Conservation (phyloP, 2,888 invertebrate species). For the Microctonus hyperodae region DNA sequence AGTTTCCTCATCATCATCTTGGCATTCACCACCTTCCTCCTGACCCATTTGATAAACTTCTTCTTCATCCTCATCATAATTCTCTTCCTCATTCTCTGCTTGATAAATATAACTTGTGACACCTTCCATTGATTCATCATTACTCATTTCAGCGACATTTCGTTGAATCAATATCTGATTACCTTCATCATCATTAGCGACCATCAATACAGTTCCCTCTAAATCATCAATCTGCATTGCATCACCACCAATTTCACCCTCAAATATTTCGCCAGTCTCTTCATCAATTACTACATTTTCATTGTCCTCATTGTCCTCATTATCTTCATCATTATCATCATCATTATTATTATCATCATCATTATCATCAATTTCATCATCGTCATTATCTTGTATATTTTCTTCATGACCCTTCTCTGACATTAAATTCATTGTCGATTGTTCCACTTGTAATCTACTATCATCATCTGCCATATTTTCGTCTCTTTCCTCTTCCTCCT, state of each 20-base stretch:
- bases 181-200: constrained; percentile 57
- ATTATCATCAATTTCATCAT: no score
- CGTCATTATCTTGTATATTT: constrained; percentile 30
- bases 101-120: constrained; percentile 53
- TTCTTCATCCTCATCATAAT: constrained; percentile 46
- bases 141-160: constrained; percentile 49
- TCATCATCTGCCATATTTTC: constrained; percentile 36
- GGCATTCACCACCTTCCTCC: constrained; percentile 33
- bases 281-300: constrained; percentile 32
- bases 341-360: no score
- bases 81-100: constrained; percentile 49
- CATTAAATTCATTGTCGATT: constrained; percentile 19
- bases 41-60: constrained; percentile 40
- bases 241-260: constrained; percentile 43
- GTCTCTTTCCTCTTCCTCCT: constrained; percentile 32
- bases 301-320: no score
- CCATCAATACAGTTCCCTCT: constrained; percentile 60
- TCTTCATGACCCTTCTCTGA: constrained; percentile 31
- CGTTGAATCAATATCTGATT: constrained; percentile 59
- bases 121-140: constrained; percentile 53
- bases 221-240: constrained; percentile 52
- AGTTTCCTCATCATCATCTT: constrained; percentile 34
- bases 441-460: constrained; percentile 27
- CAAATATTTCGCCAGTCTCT: constrained; percentile 41
- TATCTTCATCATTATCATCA: no score